Conservation (phyloP, 23 tunicate species). For the Oikopleura albicans region DNA sequence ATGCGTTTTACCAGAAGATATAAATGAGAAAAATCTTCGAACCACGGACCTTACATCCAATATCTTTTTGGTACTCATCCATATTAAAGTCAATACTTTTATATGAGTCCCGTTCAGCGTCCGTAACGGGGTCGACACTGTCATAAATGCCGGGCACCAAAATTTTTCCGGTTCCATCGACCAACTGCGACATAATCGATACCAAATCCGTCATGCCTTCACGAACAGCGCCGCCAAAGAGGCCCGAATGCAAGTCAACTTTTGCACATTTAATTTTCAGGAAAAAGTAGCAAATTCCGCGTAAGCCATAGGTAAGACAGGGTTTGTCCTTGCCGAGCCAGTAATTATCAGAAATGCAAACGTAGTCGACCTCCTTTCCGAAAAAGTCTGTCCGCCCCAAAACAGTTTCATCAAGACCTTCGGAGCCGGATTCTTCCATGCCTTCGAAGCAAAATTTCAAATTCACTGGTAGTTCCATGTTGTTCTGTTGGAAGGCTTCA, state of each 20-base stretch:
- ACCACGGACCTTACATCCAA: slow-evolving; percentile 58
- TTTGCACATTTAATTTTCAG: slow-evolving; percentile 53
- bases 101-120: slow-evolving; percentile 42
- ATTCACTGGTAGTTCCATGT: slow-evolving; percentile 56
- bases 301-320: slow-evolving; percentile 92
- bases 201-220: slow-evolving; percentile 85
- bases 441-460: slow-evolving; percentile 91
- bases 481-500: slow-evolving; percentile 71
- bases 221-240: slow-evolving; percentile 80
- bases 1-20: too few relatives aligned
- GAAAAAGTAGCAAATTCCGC: slow-evolving; percentile 79
- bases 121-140: slow-evolving; percentile 57
- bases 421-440: slow-evolving; percentile 98
- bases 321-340: slow-evolving; percentile 99
- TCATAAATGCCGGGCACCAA: slow-evolving; percentile 64
- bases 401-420: slow-evolving; percentile 79
- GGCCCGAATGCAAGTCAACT: slow-evolving; percentile 87
- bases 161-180: slow-evolving; percentile 65
- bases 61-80: slow-evolving; percentile 66
- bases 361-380: slow-evolving; percentile 55
- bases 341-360: slow-evolving; percentile 94
- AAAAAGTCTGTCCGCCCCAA: slow-evolving; percentile 62
- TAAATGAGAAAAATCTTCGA: too few relatives aligned
- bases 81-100: slow-evolving; percentile 70
- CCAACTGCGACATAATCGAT: slow-evolving; percentile 55